These are phyloP conservation scores for Acipenser ruthenus DNA, from an alignment of 2,797 vertebrate species.

Conservation along the genomic window DNA sequence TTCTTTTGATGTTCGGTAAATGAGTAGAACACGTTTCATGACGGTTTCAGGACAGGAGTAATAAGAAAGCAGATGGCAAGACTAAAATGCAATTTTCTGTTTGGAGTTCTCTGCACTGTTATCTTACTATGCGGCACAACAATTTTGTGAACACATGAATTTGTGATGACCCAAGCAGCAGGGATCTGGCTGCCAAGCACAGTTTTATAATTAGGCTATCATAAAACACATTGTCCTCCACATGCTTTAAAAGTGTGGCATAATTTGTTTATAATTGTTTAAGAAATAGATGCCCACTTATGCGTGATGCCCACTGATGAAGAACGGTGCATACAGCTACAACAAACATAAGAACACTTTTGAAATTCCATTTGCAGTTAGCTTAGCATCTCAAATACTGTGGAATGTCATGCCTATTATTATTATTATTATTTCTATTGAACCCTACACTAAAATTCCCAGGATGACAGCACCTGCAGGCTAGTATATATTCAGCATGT, in stretches of 20 bases:
- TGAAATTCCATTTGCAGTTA: conserved; percentile 45
- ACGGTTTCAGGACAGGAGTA: conserved; percentile 61
- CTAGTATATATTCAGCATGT: no score
- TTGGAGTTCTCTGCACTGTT: conserved; percentile 66
- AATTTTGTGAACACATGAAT: conserved; percentile 68
- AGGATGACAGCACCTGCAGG: no score
- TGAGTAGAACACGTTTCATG: conserved; percentile 70
- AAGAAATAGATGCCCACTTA: conserved; percentile 33
- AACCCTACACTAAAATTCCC: no score
- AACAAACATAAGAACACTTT: conserved; percentile 23
- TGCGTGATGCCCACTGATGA: no score
- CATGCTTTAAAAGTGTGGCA: conserved; percentile 49
- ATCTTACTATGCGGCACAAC: conserved; percentile 70
- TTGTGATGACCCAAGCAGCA: conserved; percentile 65
- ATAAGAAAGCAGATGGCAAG: conserved; percentile 71
- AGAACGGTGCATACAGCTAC: no score
- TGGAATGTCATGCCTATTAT: conserved; percentile 35
- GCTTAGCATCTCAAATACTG: conserved; percentile 28
- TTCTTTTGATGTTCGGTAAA: conserved; percentile 30
- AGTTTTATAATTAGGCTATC: conserved; percentile 57
- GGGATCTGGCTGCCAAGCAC: conserved; percentile 60
- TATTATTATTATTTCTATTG: no score
- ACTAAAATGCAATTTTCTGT: conserved; percentile 73
- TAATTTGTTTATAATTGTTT: conserved; percentile 51
- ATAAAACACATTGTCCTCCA: conserved; percentile 58